A percentile compares a stretch with the other conserved stretches of the same genome.
phyloP scores from a whole-genome alignment of 2,113 vertebrate genomes.

The Sula dactylatra region DNA sequence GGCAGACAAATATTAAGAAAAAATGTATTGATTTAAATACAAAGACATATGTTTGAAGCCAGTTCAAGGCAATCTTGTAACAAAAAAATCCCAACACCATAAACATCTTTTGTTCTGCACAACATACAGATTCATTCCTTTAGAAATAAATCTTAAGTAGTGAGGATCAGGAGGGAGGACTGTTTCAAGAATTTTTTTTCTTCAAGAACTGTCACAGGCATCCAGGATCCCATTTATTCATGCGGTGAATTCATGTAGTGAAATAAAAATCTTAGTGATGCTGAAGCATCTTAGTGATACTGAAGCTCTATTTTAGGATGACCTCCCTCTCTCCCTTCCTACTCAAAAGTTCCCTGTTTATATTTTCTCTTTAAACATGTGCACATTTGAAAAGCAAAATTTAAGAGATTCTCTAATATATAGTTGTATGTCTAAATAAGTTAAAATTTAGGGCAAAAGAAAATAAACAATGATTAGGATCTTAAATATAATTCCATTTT shows the following conservation, averaged over 20 bases:
- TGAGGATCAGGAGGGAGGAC: background rate
- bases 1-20: background rate
- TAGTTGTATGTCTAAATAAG: background rate
- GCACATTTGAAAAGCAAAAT: background rate
- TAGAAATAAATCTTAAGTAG: background rate
- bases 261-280: background rate
- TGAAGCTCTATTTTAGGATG: background rate
- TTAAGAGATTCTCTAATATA: background rate
- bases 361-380: background rate
- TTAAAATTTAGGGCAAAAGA: background rate
- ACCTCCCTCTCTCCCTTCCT: background rate
- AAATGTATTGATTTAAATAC: background rate
- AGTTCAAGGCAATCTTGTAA: background rate
- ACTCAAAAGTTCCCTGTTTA: background rate
- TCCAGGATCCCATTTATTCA: background rate
- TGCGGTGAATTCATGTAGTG: background rate
- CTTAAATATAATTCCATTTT: background rate
- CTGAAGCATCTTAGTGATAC: background rate
- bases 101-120: background rate
- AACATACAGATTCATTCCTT: background rate
- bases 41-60: background rate
- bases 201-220: background rate
- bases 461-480: background rate
- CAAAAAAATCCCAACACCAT: background rate
- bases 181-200: background rate